Percentiles rank a stretch among this genome's conserved stretches.
These are phyloP conservation scores for Unio delphinus DNA, from an alignment of 2,888 invertebrate genomes.

Conservation along the genomic window DNA sequence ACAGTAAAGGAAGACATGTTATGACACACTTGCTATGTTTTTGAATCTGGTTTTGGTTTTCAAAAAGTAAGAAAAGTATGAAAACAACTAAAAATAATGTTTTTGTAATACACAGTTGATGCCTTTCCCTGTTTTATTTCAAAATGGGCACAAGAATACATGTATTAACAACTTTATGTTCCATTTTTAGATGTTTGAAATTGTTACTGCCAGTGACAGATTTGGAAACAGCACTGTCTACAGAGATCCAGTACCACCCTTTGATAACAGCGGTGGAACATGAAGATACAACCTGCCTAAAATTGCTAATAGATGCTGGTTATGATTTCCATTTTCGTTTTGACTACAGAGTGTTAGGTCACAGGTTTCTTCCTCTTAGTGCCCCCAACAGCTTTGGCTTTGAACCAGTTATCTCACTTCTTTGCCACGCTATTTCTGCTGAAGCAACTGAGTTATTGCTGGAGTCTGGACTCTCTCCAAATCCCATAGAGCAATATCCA, in stretches of 20 bases:
- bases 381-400: constrained; percentile 19
- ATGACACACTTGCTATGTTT: no score
- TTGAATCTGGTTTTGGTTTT: no score
- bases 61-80: no score
- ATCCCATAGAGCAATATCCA: constrained; percentile 17
- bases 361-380: constrained; percentile 9
- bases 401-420: constrained; percentile 34
- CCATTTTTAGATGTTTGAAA: constrained; percentile 47
- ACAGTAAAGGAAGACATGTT: no score
- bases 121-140: no score
- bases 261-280: constrained; percentile 33
- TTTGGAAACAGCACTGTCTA: constrained; percentile 20
- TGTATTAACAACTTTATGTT: constrained; percentile 2
- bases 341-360: no score
- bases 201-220: constrained; percentile 51
- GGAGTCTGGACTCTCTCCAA: constrained; percentile 40
- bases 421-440: constrained; percentile 29
- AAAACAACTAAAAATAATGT: no score
- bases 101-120: no score
- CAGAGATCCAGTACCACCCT: constrained; percentile 33
- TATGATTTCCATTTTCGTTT: constrained; percentile 12
- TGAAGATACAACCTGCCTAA: constrained; percentile 38
- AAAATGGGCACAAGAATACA: no score
- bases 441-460: constrained; percentile 42
- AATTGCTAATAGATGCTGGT: constrained; percentile 32